Conservation (phyloP, 2,888 invertebrate species). For the Melitaea athalia region DNA sequence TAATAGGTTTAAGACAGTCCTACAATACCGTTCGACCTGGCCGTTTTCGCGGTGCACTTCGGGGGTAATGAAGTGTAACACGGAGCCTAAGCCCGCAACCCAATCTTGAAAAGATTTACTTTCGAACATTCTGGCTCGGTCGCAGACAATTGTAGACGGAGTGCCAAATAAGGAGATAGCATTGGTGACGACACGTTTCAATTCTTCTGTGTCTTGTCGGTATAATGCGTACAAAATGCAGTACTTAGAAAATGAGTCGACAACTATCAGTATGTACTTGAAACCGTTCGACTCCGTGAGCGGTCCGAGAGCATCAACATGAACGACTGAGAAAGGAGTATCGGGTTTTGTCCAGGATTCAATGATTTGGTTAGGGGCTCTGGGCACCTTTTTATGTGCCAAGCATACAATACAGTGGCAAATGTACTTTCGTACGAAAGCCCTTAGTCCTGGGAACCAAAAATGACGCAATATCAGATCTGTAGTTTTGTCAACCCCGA, state of each 20-base stretch:
- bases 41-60: too few relatives aligned
- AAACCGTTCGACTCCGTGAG: slow-evolving; percentile 33
- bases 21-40: neutral
- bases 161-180: slow-evolving; percentile 29
- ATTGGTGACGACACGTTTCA: slow-evolving; percentile 14
- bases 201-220: slow-evolving; percentile 29
- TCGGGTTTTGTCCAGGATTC: slow-evolving; percentile 40
- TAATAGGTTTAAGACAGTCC: slow-evolving; percentile 1
- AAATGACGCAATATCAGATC: slow-evolving; percentile 13
- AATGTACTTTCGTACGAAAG: too few relatives aligned
- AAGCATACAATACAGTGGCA: too few relatives aligned
- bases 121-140: slow-evolving; percentile 23
- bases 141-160: slow-evolving; percentile 18
- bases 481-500: neutral
- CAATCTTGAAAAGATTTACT: slow-evolving; percentile 4
- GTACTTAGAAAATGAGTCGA: slow-evolving; percentile 32
- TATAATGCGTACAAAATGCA: slow-evolving; percentile 23
- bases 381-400: too few relatives aligned
- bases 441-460: slow-evolving; percentile 26
- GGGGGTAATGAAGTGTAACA: too few relatives aligned
- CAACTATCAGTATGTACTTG: slow-evolving; percentile 30
- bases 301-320: slow-evolving; percentile 31
- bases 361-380: too few relatives aligned
- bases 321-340: slow-evolving; percentile 35
- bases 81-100: slow-evolving; percentile 12